Base-by-base conservation (phyloP, 2,797 vertebrate species). In the Triplophysa yarkandensis region DNA sequence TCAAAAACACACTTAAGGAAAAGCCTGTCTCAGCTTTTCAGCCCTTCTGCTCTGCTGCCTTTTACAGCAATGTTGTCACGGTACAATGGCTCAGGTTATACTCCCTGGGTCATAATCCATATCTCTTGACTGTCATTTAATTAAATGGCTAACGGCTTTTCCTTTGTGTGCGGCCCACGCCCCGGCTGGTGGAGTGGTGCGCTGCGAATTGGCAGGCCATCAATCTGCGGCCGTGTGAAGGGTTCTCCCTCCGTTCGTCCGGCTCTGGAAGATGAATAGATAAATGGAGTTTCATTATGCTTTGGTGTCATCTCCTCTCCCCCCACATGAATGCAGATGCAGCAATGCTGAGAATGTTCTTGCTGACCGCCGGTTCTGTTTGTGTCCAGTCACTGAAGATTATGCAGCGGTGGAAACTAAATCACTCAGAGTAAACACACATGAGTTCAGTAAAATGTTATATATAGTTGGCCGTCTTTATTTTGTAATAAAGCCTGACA, bases 61-160 rank as follows among this genome's bases (percentile, higher is more conserved):
- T 74, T 75, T 68, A 48, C 44, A 41, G 71, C 28, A 71, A 74
- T 28, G 65, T 57, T 60, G 78, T 80, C 68, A 77, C 23, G 73
- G 43, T 75, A 69, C 77, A 69, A 32, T 50, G 71, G 36, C 52
- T 69, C 63, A 78, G 77, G 73, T 76, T 79, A 71, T 77, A 78
- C 77, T 74, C 78, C 70, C 55, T 41, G 70, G 77, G 77, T 81
- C 74, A 81, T 83, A 81, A 81, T 84, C 80, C 78, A 80, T 81
- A 81, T 80, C 80, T 83, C 71, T 70, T 79, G 80, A 77, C 80
- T 82, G 82, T 76, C 82, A 74, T 80, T 82, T 84, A 82, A 85
- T 85, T 85, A 85, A 83, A 83, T 28, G 69, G 27, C 43, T 74
- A 82, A 79, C 55, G 48, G 68, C 64, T 75, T 79, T 75, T 76